Evolutionary conservation across 2,797 vertebrate genomes (phyloP).

Genomic region (Tenualosa thibaudeaui): DNA sequence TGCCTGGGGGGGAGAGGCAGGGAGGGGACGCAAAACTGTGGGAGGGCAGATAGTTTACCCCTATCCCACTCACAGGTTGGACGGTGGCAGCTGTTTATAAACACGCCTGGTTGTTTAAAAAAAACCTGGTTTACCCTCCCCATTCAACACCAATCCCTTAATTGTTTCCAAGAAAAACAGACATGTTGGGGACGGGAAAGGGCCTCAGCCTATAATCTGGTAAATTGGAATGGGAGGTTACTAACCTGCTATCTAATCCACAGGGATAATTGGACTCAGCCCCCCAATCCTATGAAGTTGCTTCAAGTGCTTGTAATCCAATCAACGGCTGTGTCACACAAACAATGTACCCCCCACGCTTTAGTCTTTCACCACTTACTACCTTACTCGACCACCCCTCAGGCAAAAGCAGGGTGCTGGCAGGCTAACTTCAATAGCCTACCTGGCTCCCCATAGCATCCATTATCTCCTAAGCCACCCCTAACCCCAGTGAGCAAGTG

Average conservation of each 20-base stretch:
- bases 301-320: constrained; percentile 80
- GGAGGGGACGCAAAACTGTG: constrained; percentile 10
- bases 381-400: constrained; percentile 44
- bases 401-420: constrained; percentile 64
- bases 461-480: constrained; percentile 75
- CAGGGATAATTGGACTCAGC: constrained; percentile 70
- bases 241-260: constrained; percentile 65
- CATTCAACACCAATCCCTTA: constrained; percentile 53
- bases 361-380: constrained; percentile 34
- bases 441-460: constrained; percentile 69
- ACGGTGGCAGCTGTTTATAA: constrained; percentile 35
- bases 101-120: constrained; percentile 47
- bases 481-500: constrained; percentile 67
- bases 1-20: neutral
- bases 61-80: neutral
- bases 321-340: constrained; percentile 74
- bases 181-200: constrained; percentile 51
- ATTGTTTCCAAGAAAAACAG: constrained; percentile 56
- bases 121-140: constrained; percentile 47
- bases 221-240: constrained; percentile 70
- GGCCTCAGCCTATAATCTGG: constrained; percentile 65
- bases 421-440: constrained; percentile 71
- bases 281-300: constrained; percentile 71
- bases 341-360: constrained; percentile 63
- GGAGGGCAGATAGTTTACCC: neutral